Conservation (phyloP, 92 coral and sea anemone genomes). For the Pocillopora meandrina region DNA sequence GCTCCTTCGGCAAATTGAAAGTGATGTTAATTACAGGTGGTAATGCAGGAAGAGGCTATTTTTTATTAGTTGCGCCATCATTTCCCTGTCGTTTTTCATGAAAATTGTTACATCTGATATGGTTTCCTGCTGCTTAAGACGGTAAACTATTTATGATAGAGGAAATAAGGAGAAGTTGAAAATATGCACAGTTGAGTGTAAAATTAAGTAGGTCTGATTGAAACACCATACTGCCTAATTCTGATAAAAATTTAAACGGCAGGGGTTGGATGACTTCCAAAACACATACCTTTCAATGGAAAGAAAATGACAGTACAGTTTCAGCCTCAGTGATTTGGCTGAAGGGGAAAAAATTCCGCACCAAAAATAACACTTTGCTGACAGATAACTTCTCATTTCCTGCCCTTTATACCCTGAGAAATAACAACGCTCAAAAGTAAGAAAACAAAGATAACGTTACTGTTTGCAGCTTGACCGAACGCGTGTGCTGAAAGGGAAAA, state of each 20-base stretch:
- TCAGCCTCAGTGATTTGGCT: background rate
- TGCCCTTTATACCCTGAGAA: background rate
- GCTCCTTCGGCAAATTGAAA: too few species aligned
- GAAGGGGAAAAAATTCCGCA: background rate
- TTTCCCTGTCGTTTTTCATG: background rate
- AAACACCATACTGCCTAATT: background rate
- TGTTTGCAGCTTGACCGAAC: constrained; percentile 10
- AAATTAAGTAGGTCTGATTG: background rate
- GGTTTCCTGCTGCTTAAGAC: background rate
- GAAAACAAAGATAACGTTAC: background rate
- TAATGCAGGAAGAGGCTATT: too few species aligned
- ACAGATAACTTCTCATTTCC: background rate
- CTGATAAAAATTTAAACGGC: background rate
- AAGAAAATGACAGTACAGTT: background rate
- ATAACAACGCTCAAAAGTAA: too few species aligned
- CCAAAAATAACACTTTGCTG: background rate
- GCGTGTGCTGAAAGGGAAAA: constrained; percentile 15
- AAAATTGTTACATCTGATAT: background rate
- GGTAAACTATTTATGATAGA: background rate
- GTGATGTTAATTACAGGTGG: too few species aligned
- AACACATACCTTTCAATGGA: background rate
- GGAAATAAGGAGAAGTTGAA: background rate
- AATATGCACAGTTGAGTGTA: too few species aligned
- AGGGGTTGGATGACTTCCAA: constrained; percentile 5
- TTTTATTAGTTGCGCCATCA: background rate